A percentile compares a stretch with the other conserved stretches of the same genome.
phyloP scores from a whole-genome alignment of 2,797 vertebrate genomes.

The Cyclopterus lumpus region DNA sequence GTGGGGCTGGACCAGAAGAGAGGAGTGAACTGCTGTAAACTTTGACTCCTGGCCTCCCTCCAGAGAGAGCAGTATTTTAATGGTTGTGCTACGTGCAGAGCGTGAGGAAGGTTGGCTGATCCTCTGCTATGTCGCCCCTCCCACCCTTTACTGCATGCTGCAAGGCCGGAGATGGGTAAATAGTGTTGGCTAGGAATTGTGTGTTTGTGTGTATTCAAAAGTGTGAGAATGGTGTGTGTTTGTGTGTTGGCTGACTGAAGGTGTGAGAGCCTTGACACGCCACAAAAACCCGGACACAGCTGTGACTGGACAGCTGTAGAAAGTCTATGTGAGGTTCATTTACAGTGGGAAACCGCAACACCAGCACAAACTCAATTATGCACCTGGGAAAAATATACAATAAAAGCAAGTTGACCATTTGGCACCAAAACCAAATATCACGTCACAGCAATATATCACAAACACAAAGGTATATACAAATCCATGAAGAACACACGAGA shows the following conservation, averaged over 20 bases:
- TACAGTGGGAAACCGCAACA: constrained; percentile 12
- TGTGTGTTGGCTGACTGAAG: constrained; percentile 23
- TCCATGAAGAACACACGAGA: constrained; percentile 6
- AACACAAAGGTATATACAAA: neutral
- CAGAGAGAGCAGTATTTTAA: constrained; percentile 85
- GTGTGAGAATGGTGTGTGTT: constrained; percentile 2
- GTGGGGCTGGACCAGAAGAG: constrained; percentile 57
- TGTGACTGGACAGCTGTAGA: constrained; percentile 28
- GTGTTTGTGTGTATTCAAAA: constrained; percentile 38
- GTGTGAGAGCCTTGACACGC: constrained; percentile 20
- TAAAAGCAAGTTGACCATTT: neutral
- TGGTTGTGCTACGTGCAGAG: constrained; percentile 86
- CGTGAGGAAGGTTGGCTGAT: constrained; percentile 81
- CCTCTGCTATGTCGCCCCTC: constrained; percentile 66
- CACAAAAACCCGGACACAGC: constrained; percentile 14
- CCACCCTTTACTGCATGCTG: constrained; percentile 58
- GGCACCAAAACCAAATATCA: neutral
- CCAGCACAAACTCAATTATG: neutral
- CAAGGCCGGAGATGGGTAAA: constrained; percentile 74
- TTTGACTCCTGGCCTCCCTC: constrained; percentile 81
- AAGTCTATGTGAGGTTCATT: constrained; percentile 1
- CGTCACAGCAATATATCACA: neutral
- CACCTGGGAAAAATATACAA: neutral
- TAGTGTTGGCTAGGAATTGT: constrained; percentile 48
- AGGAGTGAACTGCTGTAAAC: constrained; percentile 79